phyloP scores from a whole-genome alignment of 2,797 vertebrate species.

The Chelon auratus region DNA sequence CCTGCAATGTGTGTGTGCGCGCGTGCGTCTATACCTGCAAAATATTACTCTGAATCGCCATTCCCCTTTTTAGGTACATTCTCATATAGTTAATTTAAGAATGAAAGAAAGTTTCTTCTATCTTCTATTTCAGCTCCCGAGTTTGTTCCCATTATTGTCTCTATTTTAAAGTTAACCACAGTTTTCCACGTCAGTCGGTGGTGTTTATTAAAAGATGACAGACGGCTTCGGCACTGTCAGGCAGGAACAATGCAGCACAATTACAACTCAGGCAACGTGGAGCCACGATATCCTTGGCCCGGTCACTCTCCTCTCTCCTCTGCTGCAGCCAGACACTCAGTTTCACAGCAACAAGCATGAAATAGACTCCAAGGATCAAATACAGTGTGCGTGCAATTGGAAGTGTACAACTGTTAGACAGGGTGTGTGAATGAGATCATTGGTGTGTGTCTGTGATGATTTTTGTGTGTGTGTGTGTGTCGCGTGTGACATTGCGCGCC shows the following conservation, averaged over 20 bases:
- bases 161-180: slow-evolving; percentile 50
- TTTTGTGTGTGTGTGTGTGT: slow-evolving; percentile 46
- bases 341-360: slow-evolving; percentile 74
- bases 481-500: slow-evolving; percentile 39
- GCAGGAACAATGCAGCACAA: slow-evolving; percentile 62
- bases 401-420: slow-evolving; percentile 52
- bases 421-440: slow-evolving; percentile 68
- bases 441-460: slow-evolving; percentile 47
- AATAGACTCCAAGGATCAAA: slow-evolving; percentile 75
- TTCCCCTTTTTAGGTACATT: slow-evolving; percentile 13
- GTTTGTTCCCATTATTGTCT: slow-evolving; percentile 34
- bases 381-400: slow-evolving; percentile 54
- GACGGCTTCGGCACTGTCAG: slow-evolving; percentile 52
- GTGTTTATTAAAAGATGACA: slow-evolving; percentile 44
- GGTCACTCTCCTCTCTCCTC: slow-evolving; percentile 37
- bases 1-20: slow-evolving; percentile 41
- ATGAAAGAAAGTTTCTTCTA: slow-evolving; percentile 17
- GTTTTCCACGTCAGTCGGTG: slow-evolving; percentile 30
- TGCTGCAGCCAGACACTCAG: slow-evolving; percentile 63
- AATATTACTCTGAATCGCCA: slow-evolving; percentile 32
- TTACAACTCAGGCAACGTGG: slow-evolving; percentile 58
- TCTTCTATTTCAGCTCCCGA: slow-evolving; percentile 18
- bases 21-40: slow-evolving; percentile 7
- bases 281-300: slow-evolving; percentile 56
- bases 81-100: slow-evolving; percentile 6